Evolutionary conservation across 2,888 invertebrate species (phyloP).

Genomic region (Rhabditoides inermis): DNA sequence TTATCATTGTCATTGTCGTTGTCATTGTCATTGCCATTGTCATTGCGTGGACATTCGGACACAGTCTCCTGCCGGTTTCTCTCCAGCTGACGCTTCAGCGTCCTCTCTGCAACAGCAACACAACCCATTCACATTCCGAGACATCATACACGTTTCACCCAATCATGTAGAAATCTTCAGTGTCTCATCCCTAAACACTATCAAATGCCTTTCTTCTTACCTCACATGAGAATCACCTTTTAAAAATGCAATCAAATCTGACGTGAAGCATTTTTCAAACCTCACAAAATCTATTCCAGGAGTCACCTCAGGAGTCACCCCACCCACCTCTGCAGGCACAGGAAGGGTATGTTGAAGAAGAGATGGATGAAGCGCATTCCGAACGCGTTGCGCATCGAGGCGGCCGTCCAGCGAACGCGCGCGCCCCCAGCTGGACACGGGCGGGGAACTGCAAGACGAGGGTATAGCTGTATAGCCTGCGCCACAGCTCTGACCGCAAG

Average conservation of each 20-base stretch:
- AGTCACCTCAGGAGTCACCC: slow-evolving; percentile 25
- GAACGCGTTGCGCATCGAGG: slow-evolving; percentile 69
- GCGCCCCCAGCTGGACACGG: slow-evolving; percentile 29
- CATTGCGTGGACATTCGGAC: too few species aligned
- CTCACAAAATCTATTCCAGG: neutral
- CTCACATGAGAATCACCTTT: too few species aligned
- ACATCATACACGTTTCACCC: too few species aligned
- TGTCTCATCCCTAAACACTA: too few species aligned
- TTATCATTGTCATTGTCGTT: too few species aligned
- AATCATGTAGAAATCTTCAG: too few species aligned
- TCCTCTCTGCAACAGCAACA: slow-evolving; percentile 66
- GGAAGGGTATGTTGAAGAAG: slow-evolving; percentile 86
- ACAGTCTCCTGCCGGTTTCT: slow-evolving; percentile 26
- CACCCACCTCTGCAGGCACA: slow-evolving; percentile 70
- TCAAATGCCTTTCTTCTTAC: too few species aligned
- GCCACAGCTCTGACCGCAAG: slow-evolving; percentile 1
- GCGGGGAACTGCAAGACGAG: slow-evolving; percentile 9
- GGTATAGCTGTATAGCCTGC: neutral
- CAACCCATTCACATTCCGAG: too few species aligned
- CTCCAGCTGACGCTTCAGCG: slow-evolving; percentile 23
- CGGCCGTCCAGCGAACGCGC: slow-evolving; percentile 48
- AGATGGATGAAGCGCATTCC: slow-evolving; percentile 83
- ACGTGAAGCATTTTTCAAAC: too few species aligned
- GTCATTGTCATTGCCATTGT: too few species aligned
- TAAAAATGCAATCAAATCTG: too few species aligned